Base-by-base conservation (phyloP, 2,797 vertebrate species). In the Phrynocephalus guinanensis region DNA sequence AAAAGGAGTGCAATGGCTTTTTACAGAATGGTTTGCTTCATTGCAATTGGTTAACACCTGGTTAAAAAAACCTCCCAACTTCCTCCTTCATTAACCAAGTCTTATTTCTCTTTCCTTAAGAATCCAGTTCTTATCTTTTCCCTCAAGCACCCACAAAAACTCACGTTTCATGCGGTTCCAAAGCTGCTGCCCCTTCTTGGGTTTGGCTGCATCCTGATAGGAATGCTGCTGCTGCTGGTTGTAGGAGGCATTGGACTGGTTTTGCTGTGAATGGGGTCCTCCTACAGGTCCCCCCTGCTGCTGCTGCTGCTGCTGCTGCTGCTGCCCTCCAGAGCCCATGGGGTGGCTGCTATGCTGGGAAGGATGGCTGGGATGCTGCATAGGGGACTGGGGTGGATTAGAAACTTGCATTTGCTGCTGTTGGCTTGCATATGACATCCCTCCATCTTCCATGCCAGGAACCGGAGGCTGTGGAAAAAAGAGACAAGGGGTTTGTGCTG, bases 131-230 rank as follows among this genome's bases (percentile, higher is more conserved):
- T 3, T 28, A 18, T 0, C 0, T 5, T 6, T 38, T 20, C 33
- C 24, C 44, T 48, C 3, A 24, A 6, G 20, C 26, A 79, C 26
- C 15, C n/a, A 22, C 44, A 13, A 48, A 91, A 48, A 91, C 96
- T 96, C 82, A 97, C 97, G 98, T 95, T 99, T 99, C 98, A 99
- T 98, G 75, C 98, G 98, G 77, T 98, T 98, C 98, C 98, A 99
- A 11, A 98, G 94, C 90, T 98, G 98, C 86, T 98, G 98, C 85
- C 97, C 97, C 86, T 97, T 97, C 94, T 95, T 98, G 94, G 95
- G 96, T 95, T 97, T 97, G 91, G 95, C 88, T 0, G 93, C 90
- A 11, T 94, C 95, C 0, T 82, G 68, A 15, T 98, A 98, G 63
- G 73, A 22, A 22, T 95, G 96, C 0, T 93, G 94, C 20, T 95